Evolutionary conservation across 1,140 invertebrate species (phyloP), one percentile per base, ranked within the genome.

Genomic region (Cydia fagiglandana): DNA sequence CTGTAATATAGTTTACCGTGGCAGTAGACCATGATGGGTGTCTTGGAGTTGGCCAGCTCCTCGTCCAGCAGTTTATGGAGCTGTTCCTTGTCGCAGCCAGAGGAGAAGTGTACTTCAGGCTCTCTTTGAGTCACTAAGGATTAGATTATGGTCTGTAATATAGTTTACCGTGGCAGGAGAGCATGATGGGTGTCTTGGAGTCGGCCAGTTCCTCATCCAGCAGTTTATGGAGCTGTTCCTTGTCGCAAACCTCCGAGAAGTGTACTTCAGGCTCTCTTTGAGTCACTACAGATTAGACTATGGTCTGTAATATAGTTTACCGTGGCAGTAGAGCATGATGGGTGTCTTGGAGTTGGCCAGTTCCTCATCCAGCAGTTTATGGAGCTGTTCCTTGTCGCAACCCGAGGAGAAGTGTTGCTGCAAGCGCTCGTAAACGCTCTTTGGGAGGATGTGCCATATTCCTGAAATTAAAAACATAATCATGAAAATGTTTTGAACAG

Each of bases 371-470:
- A 92, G 38, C 3, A 82, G 6, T 6, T 66, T 81, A 53, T 83
- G 81, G 5, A 88, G 24, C n/a, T 86, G 76, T 9, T 88, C 86
- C 28, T 83, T 85, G 41, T 91, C 88, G 0, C 53, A n/a, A 6
- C 13, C 73, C 0, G 28, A 13, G 9, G 83, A 78, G 15, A 91
- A 85, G 12, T 64, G 83, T 4, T 78, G 83, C 64, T 87, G 89
- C 9, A 90, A 15, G 56, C 84, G 82, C 50, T 92, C 90, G 47
- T 89, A 86, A 2, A 78, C 77, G 41, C 80, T 83, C 64, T 85
- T 87, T 10, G 90, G 90, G 56, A 92, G 73, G 1, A 92, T 88
- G 75, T 92, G 90, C 90, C 90, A 92, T 50, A 92, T 79, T 64
- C 90, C 90, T 91, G 79, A 5, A 81, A 81, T 50, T 20, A 53